Conservation (phyloP, 2,888 invertebrate species). For the Drosophila infuscata region DNA sequence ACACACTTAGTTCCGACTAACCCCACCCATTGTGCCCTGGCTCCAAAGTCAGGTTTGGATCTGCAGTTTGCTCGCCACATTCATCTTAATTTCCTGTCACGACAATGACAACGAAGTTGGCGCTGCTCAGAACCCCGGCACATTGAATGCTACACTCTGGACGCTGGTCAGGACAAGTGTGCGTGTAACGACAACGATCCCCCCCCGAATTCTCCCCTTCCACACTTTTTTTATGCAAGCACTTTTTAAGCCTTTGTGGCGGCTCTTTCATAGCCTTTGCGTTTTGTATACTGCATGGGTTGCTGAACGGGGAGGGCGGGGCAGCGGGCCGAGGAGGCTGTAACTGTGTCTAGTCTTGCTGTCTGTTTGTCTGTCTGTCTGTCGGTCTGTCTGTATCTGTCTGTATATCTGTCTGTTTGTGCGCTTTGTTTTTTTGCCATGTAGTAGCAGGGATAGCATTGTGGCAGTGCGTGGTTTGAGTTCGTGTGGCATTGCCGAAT, state of each 20-base stretch:
- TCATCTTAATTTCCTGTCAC: conserved; percentile 81
- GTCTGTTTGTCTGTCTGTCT: not conserved
- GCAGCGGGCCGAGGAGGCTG: conserved; percentile 9
- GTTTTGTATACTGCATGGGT: conserved; percentile 6
- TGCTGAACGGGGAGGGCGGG: not conserved
- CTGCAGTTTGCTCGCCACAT: conserved; percentile 79
- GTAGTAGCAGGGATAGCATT: conserved; percentile 34
- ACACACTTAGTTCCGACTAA: not conserved
- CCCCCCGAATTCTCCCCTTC: conserved; percentile 12
- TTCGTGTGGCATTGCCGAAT: conserved; percentile 54
- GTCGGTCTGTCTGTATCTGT: not conserved
- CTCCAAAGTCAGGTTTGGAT: conserved; percentile 49
- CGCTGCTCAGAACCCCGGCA: conserved; percentile 27
- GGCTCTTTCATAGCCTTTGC: conserved; percentile 56
- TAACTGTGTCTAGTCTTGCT: conserved; percentile 45
- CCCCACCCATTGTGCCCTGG: conserved; percentile 7
- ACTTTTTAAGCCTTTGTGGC: conserved; percentile 75
- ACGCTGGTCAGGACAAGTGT: conserved; percentile 51
- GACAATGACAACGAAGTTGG: conserved; percentile 76
- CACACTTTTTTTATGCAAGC: conserved; percentile 32
- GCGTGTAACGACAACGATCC: conserved; percentile 45
- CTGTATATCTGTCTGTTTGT: conserved; percentile 15
- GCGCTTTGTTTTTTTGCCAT: conserved; percentile 55
- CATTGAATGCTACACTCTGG: conserved; percentile 27
- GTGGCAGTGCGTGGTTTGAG: conserved; percentile 41